Conservation (phyloP, 2,888 invertebrate genomes). For the Loripinus fragilis region DNA sequence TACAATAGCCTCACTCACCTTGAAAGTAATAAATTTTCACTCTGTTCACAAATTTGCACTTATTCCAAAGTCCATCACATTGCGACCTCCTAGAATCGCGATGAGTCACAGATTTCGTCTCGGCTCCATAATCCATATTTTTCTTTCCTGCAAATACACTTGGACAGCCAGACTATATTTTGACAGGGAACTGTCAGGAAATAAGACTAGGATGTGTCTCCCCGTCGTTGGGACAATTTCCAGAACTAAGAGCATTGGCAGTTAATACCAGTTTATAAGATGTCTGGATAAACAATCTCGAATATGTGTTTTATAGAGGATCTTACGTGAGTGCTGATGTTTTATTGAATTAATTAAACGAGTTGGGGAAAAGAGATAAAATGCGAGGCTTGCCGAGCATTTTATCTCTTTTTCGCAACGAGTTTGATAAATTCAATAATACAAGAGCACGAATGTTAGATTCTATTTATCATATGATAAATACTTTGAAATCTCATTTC, state of each 20-base stretch:
- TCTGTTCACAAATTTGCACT: neutral
- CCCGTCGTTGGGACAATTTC: neutral
- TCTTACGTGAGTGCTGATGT: too few species aligned
- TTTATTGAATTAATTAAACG: too few species aligned
- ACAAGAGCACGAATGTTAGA: too few species aligned
- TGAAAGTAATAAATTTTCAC: neutral
- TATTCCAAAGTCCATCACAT: neutral
- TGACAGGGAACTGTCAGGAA: constrained; percentile 9
- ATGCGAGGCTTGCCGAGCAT: too few species aligned
- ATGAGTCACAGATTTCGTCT: constrained; percentile 10
- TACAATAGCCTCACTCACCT: neutral
- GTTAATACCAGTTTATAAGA: neutral
- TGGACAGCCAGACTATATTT: constrained; percentile 15
- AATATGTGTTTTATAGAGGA: too few species aligned
- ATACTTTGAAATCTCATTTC: too few species aligned
- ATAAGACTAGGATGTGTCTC: neutral
- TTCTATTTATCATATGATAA: too few species aligned
- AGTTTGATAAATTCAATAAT: too few species aligned
- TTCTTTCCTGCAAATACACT: neutral
- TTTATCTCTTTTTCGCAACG: too few species aligned
- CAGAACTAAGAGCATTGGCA: neutral
- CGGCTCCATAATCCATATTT: constrained; percentile 8
- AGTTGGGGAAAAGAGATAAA: too few species aligned
- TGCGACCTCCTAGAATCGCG: neutral
- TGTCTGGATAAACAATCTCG: neutral